Percentiles rank a stretch among this genome's conserved stretches.
These are phyloP conservation scores for Sebastes dallii DNA, from an alignment of 2,797 vertebrate species.

Conservation along the genomic window DNA sequence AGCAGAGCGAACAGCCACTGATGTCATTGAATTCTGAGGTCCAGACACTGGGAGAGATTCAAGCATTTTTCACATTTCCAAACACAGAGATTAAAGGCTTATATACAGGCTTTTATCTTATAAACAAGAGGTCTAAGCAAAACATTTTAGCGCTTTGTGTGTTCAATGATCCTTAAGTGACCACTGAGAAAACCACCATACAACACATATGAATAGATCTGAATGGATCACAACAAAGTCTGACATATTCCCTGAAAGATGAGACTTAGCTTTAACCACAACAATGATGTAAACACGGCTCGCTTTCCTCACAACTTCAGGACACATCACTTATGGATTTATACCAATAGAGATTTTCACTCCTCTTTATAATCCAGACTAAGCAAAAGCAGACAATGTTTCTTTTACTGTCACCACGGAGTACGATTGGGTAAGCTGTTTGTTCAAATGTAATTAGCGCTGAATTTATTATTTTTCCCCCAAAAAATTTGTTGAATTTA, in stretches of 20 bases:
- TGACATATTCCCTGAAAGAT: slow-evolving; percentile 71
- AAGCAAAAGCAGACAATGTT: slow-evolving; percentile 62
- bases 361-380: slow-evolving; percentile 61
- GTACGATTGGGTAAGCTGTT: slow-evolving; percentile 35
- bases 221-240: slow-evolving; percentile 64
- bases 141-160: slow-evolving; percentile 68
- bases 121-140: slow-evolving; percentile 71
- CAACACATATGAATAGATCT: slow-evolving; percentile 65
- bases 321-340: slow-evolving; percentile 59
- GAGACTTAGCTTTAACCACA: slow-evolving; percentile 69
- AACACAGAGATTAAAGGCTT: slow-evolving; percentile 77
- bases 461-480: slow-evolving; percentile 27
- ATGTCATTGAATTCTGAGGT: slow-evolving; percentile 68
- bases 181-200: slow-evolving; percentile 65
- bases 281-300: slow-evolving; percentile 70
- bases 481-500: slow-evolving; percentile 7
- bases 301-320: slow-evolving; percentile 59
- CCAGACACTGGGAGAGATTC: slow-evolving; percentile 64
- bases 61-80: slow-evolving; percentile 71
- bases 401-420: slow-evolving; percentile 44
- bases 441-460: slow-evolving; percentile 36
- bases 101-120: slow-evolving; percentile 66
- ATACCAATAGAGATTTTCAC: slow-evolving; percentile 60
- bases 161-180: slow-evolving; percentile 73
- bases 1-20: slow-evolving; percentile 45